Evolutionary conservation across 2,113 vertebrate genomes (phyloP), one percentile per base, ranked within the genome.

Genomic region (Sinocyclocheilus rhinocerous): DNA sequence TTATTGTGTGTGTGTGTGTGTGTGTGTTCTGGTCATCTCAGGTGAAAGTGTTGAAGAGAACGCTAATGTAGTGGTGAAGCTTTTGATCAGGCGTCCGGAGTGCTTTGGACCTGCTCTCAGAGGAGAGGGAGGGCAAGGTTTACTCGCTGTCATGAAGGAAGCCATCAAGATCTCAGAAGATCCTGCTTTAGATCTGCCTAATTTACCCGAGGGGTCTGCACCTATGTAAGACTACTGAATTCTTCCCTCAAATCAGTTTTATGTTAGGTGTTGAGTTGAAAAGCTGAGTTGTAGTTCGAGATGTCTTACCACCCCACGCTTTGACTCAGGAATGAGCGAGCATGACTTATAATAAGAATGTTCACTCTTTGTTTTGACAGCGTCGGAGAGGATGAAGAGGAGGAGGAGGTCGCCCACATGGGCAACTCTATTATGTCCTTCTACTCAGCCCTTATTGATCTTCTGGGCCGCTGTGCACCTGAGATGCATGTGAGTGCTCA

Each of bases 11-110:
- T n/a, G n/a, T n/a, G n/a, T n/a, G n/a, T n/a, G n/a, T n/a, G n/a
- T n/a, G n/a, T n/a, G n/a, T n/a, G n/a, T n/a, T 72, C 4, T 86
- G 26, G 12, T 33, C 6, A 45, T 52, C 75, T 50, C 69, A 99
- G 98, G 98, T 92, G 98, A 99, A 93, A 99, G 98, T 15, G 98
- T 99, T 88, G 98, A 99, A 90, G 98, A 99, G 94, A 99, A 99
- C 6, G 97, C 98, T 87, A 99, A 96, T 26, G 97, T 99, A 22
- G 97, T 99, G 89, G 98, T 99, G 85, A 98, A 98, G 93, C 96
- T 99, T 88, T 95, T 99, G 84, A 99, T 99, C 93, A 93, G 98
- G 83, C 94, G 96, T 0, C 98, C 98, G 0, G 98, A 99, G 93
- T 99, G 98, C 91, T 99, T 99, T 0, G 98, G 98, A 3, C 98